Conservation (phyloP, 2,113 vertebrate genomes). For the Desmodus rotundus region DNA sequence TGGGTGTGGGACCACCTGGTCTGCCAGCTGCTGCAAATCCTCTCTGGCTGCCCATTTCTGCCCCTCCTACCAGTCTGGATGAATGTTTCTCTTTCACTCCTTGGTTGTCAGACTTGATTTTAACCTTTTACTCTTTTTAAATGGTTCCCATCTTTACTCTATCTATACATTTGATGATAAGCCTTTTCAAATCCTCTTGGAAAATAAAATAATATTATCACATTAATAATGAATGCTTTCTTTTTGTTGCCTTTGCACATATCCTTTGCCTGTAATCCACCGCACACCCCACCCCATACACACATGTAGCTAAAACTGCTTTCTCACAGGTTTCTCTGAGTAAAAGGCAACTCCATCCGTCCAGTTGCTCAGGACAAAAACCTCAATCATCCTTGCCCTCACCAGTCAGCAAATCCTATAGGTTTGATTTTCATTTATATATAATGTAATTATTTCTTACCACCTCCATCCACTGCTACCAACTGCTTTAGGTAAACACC, state of each 20-base stretch:
- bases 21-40: too few relatives aligned
- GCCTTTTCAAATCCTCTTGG: slow-evolving; percentile 14
- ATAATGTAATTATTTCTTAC: not conserved
- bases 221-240: slow-evolving; percentile 34
- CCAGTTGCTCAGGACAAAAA: not conserved
- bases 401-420: not conserved
- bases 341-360: not conserved
- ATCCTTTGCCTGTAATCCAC: not conserved
- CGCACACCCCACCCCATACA: too few relatives aligned
- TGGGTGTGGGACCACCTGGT: too few relatives aligned
- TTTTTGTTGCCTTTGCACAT: not conserved
- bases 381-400: not conserved
- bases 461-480: not conserved
- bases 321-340: not conserved
- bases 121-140: not conserved
- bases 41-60: too few relatives aligned
- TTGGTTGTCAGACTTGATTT: not conserved
- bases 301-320: not conserved
- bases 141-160: slow-evolving; percentile 24
- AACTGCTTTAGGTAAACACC: not conserved
- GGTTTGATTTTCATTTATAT: not conserved
- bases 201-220: slow-evolving; percentile 37
- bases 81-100: too few relatives aligned
- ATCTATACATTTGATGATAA: slow-evolving; percentile 7
- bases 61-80: too few relatives aligned